These are phyloP conservation scores for Trissonchulus latispiculum DNA, from an alignment of 2,888 invertebrate species.

Conservation along the genomic window DNA sequence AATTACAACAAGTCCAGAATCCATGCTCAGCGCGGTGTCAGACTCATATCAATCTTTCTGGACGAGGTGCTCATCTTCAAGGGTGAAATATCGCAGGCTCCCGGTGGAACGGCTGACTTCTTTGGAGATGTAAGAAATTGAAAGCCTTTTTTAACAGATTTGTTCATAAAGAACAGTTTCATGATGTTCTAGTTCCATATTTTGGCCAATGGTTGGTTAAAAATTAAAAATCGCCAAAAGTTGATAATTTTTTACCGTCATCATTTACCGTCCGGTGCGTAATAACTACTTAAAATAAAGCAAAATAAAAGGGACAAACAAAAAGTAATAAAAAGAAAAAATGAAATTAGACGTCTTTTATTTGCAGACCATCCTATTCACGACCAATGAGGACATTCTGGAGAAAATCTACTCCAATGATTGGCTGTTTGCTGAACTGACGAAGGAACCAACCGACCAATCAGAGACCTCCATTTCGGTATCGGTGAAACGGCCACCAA, in stretches of 20 bases:
- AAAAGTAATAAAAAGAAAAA: too few species aligned
- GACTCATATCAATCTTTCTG: conserved; percentile 59
- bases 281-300: too few species aligned
- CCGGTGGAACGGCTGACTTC: conserved; percentile 53
- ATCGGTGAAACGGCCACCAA: background rate
- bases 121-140: conserved; percentile 17
- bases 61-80: conserved; percentile 62
- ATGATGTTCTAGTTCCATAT: too few species aligned
- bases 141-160: too few species aligned
- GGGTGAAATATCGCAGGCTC: conserved; percentile 69
- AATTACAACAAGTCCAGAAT: conserved; percentile 80
- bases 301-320: too few species aligned
- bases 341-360: conserved; percentile 24
- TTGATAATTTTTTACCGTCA: too few species aligned
- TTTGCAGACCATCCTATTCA: conserved; percentile 70
- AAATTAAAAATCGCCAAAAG: too few species aligned
- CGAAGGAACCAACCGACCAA: background rate
- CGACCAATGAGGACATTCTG: conserved; percentile 62
- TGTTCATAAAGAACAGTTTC: too few species aligned
- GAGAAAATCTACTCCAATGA: conserved; percentile 53
- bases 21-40: conserved; percentile 66
- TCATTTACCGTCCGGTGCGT: too few species aligned
- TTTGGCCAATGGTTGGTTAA: too few species aligned
- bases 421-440: conserved; percentile 27
- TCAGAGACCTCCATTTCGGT: background rate